These are phyloP conservation scores for Alviniconcha strummeri DNA, from an alignment of 2,888 invertebrate species.

Conservation along the genomic window DNA sequence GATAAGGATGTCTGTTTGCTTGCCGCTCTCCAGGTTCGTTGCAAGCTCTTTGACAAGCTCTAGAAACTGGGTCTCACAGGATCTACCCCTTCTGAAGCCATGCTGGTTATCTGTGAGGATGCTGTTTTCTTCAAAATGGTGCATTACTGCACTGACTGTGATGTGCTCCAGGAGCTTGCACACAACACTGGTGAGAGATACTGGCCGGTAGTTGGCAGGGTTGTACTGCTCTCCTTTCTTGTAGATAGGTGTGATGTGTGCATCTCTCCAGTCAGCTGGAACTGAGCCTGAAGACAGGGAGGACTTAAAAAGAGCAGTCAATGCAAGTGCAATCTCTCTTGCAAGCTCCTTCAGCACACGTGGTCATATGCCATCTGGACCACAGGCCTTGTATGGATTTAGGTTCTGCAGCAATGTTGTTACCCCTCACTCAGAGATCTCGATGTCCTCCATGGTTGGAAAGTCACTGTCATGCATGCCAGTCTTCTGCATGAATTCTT, in stretches of 20 bases:
- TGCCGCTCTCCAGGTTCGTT: neutral
- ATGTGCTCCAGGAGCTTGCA: slow-evolving; percentile 9
- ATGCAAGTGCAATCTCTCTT: neutral
- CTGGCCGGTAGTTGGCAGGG: slow-evolving; percentile 4
- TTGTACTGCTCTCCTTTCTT: slow-evolving; percentile 15
- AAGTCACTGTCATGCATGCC: neutral
- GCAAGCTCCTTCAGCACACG: slow-evolving; percentile 6
- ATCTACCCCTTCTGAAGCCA: neutral
- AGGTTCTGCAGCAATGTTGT: neutral
- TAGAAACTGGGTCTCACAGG: slow-evolving; percentile 7
- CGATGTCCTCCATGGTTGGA: neutral
- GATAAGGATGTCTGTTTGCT: slow-evolving; percentile 4
- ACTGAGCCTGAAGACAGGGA: neutral
- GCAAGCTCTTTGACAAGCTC: slow-evolving; percentile 1
- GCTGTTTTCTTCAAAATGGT: slow-evolving; percentile 13
- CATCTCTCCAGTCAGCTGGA: slow-evolving; percentile 14
- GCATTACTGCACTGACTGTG: neutral
- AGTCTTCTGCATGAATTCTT: neutral
- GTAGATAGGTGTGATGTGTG: slow-evolving; percentile 9
- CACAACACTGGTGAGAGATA: slow-evolving; percentile 8
- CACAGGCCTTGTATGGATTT: neutral
- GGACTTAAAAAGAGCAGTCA: neutral
- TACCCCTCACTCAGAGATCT: slow-evolving; percentile 7
- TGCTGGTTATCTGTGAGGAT: neutral
- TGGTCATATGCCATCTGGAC: neutral